Percentiles rank a stretch among this genome's conserved stretches.
phyloP scores from a whole-genome alignment of 2,113 vertebrate genomes.

The Aphyosemion australe region DNA sequence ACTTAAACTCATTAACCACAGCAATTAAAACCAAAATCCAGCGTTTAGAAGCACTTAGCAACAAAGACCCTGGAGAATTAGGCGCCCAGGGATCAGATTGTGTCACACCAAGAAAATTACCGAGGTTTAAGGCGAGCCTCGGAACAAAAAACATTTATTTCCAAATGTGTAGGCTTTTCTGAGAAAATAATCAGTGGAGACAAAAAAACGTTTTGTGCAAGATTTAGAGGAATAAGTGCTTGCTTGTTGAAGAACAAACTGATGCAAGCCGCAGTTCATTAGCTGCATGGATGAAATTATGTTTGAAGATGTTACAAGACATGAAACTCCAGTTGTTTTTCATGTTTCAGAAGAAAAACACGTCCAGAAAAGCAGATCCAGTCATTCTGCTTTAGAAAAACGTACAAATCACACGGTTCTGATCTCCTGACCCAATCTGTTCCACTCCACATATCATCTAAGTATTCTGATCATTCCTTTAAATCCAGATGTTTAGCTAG shows the following conservation, averaged over 20 bases:
- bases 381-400: constrained; percentile 33
- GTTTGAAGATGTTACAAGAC: background rate
- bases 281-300: background rate
- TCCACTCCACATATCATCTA: constrained; percentile 26
- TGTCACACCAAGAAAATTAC: constrained; percentile 70
- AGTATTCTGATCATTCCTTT: background rate
- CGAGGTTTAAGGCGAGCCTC: constrained; percentile 60
- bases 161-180: constrained; percentile 22
- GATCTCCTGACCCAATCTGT: constrained; percentile 72
- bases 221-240: constrained; percentile 1
- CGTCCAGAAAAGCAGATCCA: constrained; percentile 1
- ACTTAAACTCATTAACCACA: constrained; percentile 75
- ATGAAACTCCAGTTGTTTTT: background rate
- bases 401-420: constrained; percentile 58
- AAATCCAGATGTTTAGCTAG: background rate
- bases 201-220: constrained; percentile 58
- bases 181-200: constrained; percentile 24
- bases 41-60: constrained; percentile 58
- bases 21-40: constrained; percentile 80
- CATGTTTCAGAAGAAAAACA: background rate
- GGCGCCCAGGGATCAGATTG: constrained; percentile 58
- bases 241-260: constrained; percentile 4
- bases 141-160: constrained; percentile 65
- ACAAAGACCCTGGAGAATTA: constrained; percentile 60
- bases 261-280: background rate